Evolutionary conservation across 1,140 invertebrate genomes (phyloP).

Genomic region (Plutomurus gul): DNA sequence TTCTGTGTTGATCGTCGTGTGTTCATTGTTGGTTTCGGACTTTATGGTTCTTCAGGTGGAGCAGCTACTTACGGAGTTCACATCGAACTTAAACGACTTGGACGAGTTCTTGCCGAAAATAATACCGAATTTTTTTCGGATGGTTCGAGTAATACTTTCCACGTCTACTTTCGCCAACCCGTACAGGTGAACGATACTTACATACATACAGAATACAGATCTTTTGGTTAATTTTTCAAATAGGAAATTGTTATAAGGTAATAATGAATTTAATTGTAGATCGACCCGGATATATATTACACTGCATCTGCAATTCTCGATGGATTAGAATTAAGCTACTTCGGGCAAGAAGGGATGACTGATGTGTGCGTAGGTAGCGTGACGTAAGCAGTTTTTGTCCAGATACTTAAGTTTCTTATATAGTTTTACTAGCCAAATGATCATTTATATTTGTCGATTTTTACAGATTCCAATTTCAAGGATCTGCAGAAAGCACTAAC

Average conservation of each 20-base stretch:
- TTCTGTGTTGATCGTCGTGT: slow-evolving; percentile 90
- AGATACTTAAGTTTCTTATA: too few species aligned
- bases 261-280: slow-evolving; percentile 59
- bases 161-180: slow-evolving; percentile 89
- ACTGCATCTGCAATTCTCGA: slow-evolving; percentile 87
- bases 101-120: slow-evolving; percentile 82
- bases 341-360: slow-evolving; percentile 91
- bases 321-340: slow-evolving; percentile 88
- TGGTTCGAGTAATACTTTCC: slow-evolving; percentile 90
- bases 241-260: background rate
- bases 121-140: slow-evolving; percentile 91
- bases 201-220: background rate
- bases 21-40: slow-evolving; percentile 88
- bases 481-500: slow-evolving; percentile 90
- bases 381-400: too few species aligned
- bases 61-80: slow-evolving; percentile 88
- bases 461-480: slow-evolving; percentile 93
- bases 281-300: slow-evolving; percentile 88
- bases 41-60: slow-evolving; percentile 89
- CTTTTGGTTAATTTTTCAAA: too few species aligned
- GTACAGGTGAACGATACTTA: slow-evolving; percentile 64
- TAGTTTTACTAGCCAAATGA: too few species aligned
- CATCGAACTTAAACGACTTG: slow-evolving; percentile 84
- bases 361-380: slow-evolving; percentile 86
- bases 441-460: too few species aligned